Base-by-base conservation (phyloP, 2,888 invertebrate species). In the Entomobrya proxima region DNA sequence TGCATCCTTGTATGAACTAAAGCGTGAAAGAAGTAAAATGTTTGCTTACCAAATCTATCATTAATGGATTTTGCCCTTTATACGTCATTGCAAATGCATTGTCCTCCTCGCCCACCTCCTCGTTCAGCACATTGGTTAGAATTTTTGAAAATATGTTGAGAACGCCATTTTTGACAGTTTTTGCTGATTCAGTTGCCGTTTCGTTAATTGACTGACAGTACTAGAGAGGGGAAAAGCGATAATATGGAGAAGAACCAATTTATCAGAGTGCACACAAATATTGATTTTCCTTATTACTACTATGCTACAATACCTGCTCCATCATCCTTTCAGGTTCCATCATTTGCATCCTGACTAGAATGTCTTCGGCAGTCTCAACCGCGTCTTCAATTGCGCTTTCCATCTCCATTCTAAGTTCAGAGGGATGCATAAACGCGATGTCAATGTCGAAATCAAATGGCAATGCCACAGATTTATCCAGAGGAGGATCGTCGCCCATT, bases 181-280 rank as follows among this genome's bases (percentile, higher is more conserved):
- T 88, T 7, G 87, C 88, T n/a, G 88, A 88, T 35, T 88, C 88
- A 4, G 87, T 84, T 2, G 88, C 88, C 5, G 85, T 80, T 40
- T 88, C 87, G 72, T 87, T 86, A 18, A 88, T 84, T 7, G 80
- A 72, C 27, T 81, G 79, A 32, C 86, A 82, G 58, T 86, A 86
- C 86, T 88, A 55, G 35, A 7, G 37, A 27, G 27, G 1, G 9
- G 13, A 37, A 74, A 74, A 44, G 44, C 3, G n/a, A n/a, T n/a
- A n/a, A n/a, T n/a, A n/a, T n/a, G n/a, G n/a, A 78, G 21, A 18
- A 18, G 18, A 44, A 37, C 18, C 2, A 79, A 69, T 24, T 76
- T 21, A 52, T 3, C 27, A 35, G 18, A 74, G 47, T n/a, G 74
- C 74, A 47, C 24, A 37, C 47, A 37, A 52, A 69, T 27, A 74